A percentile compares a stretch with the other conserved stretches of the same genome.
These are phyloP conservation scores for Odontocolon sp. DNA, from an alignment of 2,888 invertebrate species.

Conservation along the genomic window DNA sequence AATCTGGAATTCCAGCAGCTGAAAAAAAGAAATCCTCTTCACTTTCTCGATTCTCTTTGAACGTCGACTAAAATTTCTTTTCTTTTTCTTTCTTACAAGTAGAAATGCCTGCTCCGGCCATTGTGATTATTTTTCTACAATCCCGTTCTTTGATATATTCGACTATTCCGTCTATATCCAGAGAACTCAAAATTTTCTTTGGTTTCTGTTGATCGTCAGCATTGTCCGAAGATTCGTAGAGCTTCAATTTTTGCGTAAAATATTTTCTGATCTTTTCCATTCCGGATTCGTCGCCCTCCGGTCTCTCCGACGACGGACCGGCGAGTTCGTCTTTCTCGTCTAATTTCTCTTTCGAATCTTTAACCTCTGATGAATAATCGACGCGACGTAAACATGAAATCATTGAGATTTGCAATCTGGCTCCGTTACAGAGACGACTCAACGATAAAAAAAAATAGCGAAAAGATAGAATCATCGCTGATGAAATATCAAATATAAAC, in stretches of 20 bases:
- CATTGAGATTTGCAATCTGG: background rate
- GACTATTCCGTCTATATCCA: constrained; percentile 89
- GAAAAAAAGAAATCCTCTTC: constrained; percentile 67
- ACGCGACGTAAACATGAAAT: background rate
- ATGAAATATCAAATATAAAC: background rate
- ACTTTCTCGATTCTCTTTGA: background rate
- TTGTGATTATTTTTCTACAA: constrained; percentile 93
- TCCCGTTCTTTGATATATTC: constrained; percentile 89
- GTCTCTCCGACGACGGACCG: constrained; percentile 58
- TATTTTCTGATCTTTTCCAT: constrained; percentile 86
- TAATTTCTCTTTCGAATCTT: background rate
- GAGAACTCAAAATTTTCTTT: constrained; percentile 85
- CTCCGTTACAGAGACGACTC: background rate
- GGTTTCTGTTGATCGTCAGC: constrained; percentile 61
- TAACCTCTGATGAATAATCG: constrained; percentile 11
- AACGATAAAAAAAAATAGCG: background rate
- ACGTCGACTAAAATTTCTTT: background rate
- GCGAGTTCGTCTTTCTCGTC: background rate
- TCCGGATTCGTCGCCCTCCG: constrained; percentile 80
- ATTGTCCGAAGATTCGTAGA: constrained; percentile 81
- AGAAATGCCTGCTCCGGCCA: constrained; percentile 98
- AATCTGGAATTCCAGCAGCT: constrained; percentile 98
- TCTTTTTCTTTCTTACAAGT: constrained; percentile 87
- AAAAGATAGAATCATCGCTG: background rate
- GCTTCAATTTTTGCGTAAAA: constrained; percentile 85